These are phyloP conservation scores for Cephus pygmeus DNA, from an alignment of 2,888 invertebrate genomes.

Conservation along the genomic window DNA sequence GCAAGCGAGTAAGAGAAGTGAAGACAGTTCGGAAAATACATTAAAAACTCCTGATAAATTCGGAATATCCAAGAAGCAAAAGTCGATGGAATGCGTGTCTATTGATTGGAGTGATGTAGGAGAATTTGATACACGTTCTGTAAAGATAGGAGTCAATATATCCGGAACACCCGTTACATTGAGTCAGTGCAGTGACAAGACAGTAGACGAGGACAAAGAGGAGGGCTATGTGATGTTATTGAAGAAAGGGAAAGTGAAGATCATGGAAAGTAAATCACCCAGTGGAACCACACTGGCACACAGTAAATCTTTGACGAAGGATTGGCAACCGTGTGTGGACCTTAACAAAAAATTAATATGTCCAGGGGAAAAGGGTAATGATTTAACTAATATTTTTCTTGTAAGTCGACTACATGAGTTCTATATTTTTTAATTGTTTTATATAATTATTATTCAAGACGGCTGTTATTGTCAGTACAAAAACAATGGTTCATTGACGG, in stretches of 20 bases:
- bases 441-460: background rate
- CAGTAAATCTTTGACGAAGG: background rate
- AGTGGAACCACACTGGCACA: background rate
- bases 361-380: background rate
- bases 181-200: background rate
- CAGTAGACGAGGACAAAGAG: background rate
- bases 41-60: background rate
- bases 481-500: background rate
- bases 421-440: background rate
- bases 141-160: background rate
- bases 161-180: background rate
- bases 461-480: background rate
- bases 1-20: background rate
- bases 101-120: background rate
- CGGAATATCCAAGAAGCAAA: background rate
- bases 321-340: background rate
- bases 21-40: background rate
- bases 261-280: background rate
- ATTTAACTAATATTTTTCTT: background rate
- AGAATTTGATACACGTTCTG: background rate
- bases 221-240: background rate
- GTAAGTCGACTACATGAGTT: background rate
- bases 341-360: background rate
- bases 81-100: background rate
- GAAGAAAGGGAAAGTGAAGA: background rate